phyloP scores from a whole-genome alignment of 92 coral and sea anemone genomes.

The Heliopora coerulea region DNA sequence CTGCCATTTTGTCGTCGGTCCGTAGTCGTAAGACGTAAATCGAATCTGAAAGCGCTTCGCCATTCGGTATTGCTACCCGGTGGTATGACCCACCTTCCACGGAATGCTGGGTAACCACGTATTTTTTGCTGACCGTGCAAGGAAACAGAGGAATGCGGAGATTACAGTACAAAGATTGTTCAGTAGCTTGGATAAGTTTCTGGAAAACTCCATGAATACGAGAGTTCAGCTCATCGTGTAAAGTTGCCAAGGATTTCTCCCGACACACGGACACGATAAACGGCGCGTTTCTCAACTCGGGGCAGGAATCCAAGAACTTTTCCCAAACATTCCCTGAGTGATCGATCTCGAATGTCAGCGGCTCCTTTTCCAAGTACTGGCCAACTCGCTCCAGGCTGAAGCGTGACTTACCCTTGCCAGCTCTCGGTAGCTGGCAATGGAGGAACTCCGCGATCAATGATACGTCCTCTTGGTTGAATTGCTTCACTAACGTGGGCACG shows the following conservation, averaged over 20 bases:
- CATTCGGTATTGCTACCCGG: slow-evolving; percentile 59
- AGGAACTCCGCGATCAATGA: slow-evolving; percentile 76
- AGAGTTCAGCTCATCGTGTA: slow-evolving; percentile 62
- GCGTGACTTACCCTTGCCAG: slow-evolving; percentile 67
- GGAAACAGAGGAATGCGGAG: slow-evolving; percentile 55
- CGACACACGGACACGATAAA: slow-evolving; percentile 57
- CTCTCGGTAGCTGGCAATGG: slow-evolving; percentile 75
- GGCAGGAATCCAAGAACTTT: slow-evolving; percentile 60
- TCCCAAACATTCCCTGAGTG: slow-evolving; percentile 74
- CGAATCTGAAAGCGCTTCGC: slow-evolving; percentile 39
- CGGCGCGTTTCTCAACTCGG: slow-evolving; percentile 65
- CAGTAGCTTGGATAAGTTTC: slow-evolving; percentile 60
- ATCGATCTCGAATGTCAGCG: slow-evolving; percentile 63
- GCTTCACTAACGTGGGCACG: slow-evolving; percentile 79
- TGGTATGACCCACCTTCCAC: slow-evolving; percentile 43
- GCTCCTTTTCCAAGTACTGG: slow-evolving; percentile 90
- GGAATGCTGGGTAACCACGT: slow-evolving; percentile 55
- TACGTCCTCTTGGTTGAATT: slow-evolving; percentile 83
- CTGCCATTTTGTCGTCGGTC: background rate
- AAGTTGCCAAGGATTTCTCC: slow-evolving; percentile 64
- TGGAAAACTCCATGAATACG: slow-evolving; percentile 57
- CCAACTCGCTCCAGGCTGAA: slow-evolving; percentile 95
- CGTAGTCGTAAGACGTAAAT: slow-evolving; percentile 44
- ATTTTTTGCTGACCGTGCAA: slow-evolving; percentile 7
- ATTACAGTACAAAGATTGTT: slow-evolving; percentile 69